Conservation (phyloP, 1,140 invertebrate species). For the Lineus longissimus region DNA sequence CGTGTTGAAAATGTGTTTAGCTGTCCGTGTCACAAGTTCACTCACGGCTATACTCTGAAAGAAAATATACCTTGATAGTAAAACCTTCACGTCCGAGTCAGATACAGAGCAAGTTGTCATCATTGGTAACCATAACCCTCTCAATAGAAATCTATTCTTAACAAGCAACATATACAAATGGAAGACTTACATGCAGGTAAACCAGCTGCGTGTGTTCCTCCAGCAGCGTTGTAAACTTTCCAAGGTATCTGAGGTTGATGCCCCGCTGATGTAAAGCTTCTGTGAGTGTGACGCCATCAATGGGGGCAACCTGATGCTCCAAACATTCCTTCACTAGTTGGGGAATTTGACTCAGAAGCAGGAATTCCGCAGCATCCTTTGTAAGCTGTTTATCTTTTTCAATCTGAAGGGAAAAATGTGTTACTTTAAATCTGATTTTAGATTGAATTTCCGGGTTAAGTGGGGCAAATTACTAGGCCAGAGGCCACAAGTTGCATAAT, state of each 20-base stretch:
- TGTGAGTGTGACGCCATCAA: conserved; percentile 91
- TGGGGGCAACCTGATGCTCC: conserved; percentile 85
- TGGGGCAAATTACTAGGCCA: no score
- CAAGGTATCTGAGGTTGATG: conserved; percentile 93
- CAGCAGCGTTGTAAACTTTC: conserved; percentile 65
- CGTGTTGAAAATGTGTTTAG: conserved; percentile 88
- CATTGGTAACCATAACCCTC: not conserved
- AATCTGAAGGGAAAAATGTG: no score
- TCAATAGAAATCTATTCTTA: not conserved
- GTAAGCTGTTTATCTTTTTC: conserved; percentile 80
- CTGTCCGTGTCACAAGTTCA: conserved; percentile 80
- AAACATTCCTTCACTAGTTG: conserved; percentile 87
- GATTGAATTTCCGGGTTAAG: no score
- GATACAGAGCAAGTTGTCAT: no score
- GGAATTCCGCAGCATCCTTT: conserved; percentile 91
- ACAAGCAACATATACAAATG: conserved; percentile 6
- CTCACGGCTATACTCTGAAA: conserved; percentile 79
- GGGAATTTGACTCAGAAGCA: conserved; percentile 89
- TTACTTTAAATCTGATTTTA: no score
- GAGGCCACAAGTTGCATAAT: no score
- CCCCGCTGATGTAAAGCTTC: conserved; percentile 88
- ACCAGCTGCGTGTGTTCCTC: conserved; percentile 73
- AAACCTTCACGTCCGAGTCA: not conserved
- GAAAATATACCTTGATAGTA: conserved; percentile 4
- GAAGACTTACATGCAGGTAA: conserved; percentile 64